These are phyloP conservation scores for Orchesellides sinensis DNA, from an alignment of 2,888 invertebrate species.

Conservation along the genomic window DNA sequence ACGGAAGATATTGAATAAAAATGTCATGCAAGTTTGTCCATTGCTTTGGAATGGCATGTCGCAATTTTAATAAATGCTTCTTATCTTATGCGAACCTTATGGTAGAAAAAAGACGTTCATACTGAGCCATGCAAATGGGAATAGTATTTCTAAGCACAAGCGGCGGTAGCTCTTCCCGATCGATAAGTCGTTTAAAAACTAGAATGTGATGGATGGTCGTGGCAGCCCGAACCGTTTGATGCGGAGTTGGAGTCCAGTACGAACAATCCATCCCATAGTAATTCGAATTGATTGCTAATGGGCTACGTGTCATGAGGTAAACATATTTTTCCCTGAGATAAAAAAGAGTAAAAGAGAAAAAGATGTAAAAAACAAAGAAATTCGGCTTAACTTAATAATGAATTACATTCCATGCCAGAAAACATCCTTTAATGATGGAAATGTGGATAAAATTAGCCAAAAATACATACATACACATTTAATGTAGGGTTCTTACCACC, in stretches of 20 bases:
- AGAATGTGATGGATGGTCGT: conserved; percentile 77
- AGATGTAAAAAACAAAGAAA: conserved; percentile 7
- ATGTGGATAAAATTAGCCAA: background rate
- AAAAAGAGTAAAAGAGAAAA: conserved; percentile 51
- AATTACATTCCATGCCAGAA: too few relatives aligned
- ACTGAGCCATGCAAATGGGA: conserved; percentile 79
- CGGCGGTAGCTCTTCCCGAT: conserved; percentile 78
- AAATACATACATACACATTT: background rate
- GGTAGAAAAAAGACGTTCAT: conserved; percentile 78
- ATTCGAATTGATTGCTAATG: conserved; percentile 78
- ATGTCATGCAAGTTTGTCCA: too few relatives aligned
- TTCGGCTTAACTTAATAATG: too few relatives aligned
- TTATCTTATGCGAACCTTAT: too few relatives aligned
- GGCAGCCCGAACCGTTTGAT: conserved; percentile 77
- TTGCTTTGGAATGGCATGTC: too few relatives aligned
- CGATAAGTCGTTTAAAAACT: conserved; percentile 77
- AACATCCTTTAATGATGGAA: background rate
- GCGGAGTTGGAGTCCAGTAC: conserved; percentile 77
- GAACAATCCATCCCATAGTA: conserved; percentile 79
- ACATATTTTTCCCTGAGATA: conserved; percentile 80
- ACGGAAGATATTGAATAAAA: too few relatives aligned
- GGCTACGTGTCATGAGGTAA: conserved; percentile 78
- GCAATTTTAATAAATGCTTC: too few relatives aligned
- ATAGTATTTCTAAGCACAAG: conserved; percentile 78
- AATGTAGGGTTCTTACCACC: conserved; percentile 78